Conservation (phyloP, 2,888 invertebrate species). For the Frankliniella intonsa region DNA sequence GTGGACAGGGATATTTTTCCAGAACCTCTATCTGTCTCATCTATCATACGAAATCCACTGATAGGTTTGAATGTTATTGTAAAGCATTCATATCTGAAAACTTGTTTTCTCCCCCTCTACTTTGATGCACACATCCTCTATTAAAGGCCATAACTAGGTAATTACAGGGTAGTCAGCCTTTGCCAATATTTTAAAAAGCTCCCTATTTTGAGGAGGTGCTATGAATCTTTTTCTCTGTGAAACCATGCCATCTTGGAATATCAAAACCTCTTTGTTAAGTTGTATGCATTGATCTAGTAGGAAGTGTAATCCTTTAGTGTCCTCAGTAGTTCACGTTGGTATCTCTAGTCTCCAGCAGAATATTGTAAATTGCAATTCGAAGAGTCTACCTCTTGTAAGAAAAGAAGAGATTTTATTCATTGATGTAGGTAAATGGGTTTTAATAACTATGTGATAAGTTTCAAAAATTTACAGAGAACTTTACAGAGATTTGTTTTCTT, state of each 20-base stretch:
- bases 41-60: too few species aligned
- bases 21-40: too few species aligned
- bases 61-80: too few species aligned
- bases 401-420: not conserved
- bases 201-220: too few species aligned
- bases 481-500: not conserved
- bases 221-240: not conserved
- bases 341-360: conserved; percentile 17
- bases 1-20: too few species aligned
- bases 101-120: too few species aligned
- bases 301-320: conserved; percentile 12
- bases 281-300: not conserved
- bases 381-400: not conserved
- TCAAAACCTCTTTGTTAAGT: not conserved
- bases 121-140: not conserved
- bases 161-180: conserved; percentile 10
- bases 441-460: conserved; percentile 1
- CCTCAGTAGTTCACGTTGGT: conserved; percentile 12
- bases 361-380: not conserved
- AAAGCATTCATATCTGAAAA: too few species aligned
- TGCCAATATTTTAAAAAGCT: not conserved
- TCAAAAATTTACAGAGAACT: not conserved
- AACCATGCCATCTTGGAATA: conserved; percentile 7
- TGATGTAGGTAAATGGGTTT: not conserved
- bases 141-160: not conserved